Percentiles rank a stretch among this genome's conserved stretches.
Evolutionary conservation across 2,113 vertebrate genomes (phyloP).

Genomic region (Stigmatopora argus): DNA sequence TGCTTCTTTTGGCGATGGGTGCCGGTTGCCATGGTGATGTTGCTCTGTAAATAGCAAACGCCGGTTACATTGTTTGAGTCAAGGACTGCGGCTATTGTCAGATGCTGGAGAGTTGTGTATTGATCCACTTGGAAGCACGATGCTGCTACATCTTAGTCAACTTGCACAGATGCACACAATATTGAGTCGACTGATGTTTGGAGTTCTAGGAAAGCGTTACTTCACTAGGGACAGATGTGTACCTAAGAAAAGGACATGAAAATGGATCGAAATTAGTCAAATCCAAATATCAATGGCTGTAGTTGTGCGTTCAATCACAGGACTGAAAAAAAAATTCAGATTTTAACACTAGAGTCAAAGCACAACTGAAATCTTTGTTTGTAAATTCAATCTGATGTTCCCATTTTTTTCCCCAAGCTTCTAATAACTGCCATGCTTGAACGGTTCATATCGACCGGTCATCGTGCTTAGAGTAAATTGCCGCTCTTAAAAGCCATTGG

Average conservation of each 20-base stretch:
- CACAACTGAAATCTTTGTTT: too few relatives aligned
- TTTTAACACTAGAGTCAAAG: neutral
- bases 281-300: neutral
- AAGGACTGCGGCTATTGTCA: slow-evolving; percentile 42
- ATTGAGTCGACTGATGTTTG: neutral
- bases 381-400: too few relatives aligned
- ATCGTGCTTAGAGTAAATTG: too few relatives aligned
- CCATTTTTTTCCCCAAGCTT: too few relatives aligned
- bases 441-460: too few relatives aligned
- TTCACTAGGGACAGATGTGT: neutral
- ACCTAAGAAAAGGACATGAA: neutral
- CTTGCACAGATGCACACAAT: neutral
- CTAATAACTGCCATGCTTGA: too few relatives aligned
- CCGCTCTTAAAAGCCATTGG: too few relatives aligned
- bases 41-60: slow-evolving; percentile 31
- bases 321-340: neutral
- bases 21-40: slow-evolving; percentile 58
- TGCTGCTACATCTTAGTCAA: too few relatives aligned
- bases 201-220: neutral
- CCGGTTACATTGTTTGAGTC: slow-evolving; percentile 38
- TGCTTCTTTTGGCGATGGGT: neutral
- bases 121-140: slow-evolving; percentile 44
- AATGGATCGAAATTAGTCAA: neutral
- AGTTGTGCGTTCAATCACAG: neutral
- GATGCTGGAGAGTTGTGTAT: slow-evolving; percentile 27